A percentile compares a stretch with the other conserved stretches of the same genome.
Conservation (phyloP, 1,140 invertebrate genomes). For the Pinna nobilis region DNA sequence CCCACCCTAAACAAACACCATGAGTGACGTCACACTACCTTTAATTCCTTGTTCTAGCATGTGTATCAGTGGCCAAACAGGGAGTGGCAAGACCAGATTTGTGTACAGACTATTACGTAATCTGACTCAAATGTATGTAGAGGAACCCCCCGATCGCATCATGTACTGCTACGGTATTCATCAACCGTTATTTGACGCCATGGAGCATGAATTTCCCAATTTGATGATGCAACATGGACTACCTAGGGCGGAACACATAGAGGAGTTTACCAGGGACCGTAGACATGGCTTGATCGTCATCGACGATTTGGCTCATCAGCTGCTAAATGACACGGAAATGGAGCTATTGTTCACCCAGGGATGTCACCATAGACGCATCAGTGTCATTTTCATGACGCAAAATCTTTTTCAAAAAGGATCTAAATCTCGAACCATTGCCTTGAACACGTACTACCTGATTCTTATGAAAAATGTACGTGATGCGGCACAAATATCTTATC, state of each 20-base stretch:
- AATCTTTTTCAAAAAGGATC: slow-evolving; percentile 20
- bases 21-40: slow-evolving; percentile 7
- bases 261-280: slow-evolving; percentile 10
- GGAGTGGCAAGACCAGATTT: slow-evolving; percentile 31
- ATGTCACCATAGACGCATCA: slow-evolving; percentile 26
- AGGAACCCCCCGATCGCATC: slow-evolving; percentile 21
- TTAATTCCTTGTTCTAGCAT: slow-evolving; percentile 13
- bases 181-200: slow-evolving; percentile 37
- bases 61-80: slow-evolving; percentile 17
- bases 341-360: slow-evolving; percentile 35
- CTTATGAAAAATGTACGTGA: slow-evolving; percentile 29
- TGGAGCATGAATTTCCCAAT: slow-evolving; percentile 24
- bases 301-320: slow-evolving; percentile 21
- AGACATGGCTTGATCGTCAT: slow-evolving; percentile 23
- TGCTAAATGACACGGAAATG: neutral
- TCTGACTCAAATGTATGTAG: neutral
- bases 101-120: slow-evolving; percentile 24
- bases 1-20: slow-evolving; percentile 4
- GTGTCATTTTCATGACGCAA: slow-evolving; percentile 31
- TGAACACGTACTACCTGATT: slow-evolving; percentile 35
- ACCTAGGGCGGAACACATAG: slow-evolving; percentile 14
- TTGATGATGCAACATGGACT: slow-evolving; percentile 7
- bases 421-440: slow-evolving; percentile 22
- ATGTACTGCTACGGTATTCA: slow-evolving; percentile 37
- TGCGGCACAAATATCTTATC: neutral